Evolutionary conservation across 2,888 invertebrate genomes (phyloP), one percentile per base, ranked within the genome.

Genomic region (Tetranychus piercei): DNA sequence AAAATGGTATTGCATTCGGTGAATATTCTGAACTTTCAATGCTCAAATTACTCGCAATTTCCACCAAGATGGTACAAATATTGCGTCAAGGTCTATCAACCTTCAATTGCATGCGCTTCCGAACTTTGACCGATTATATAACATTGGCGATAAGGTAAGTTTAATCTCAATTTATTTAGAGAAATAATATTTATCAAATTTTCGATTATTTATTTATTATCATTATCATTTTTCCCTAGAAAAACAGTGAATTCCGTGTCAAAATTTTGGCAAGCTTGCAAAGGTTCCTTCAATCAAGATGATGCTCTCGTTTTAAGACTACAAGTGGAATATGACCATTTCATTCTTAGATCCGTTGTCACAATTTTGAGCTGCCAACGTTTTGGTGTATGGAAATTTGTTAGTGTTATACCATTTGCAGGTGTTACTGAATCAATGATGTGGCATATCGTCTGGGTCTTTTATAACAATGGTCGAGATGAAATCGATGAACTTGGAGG

Each of bases 251-350:
- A 34, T n/a, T 73, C 70, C n/a, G 75, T 77, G 8, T 75, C 75
- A 22, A 66, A 74, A 15, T 71, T 73, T 15, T 77, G 77, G 77
- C 44, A 55, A n/a, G 72, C 45, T 44, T 76, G 76, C 45, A 77
- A 77, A 71, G 69, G 70, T 20, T 44, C 72, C 44, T 65, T 34
- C 6, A 74, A 44, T 6, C 64, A 73, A n/a, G 77, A 77, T 69
- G 64, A 76, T 44, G 75, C 77, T n/a, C 55, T 77, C 23, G 44
- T 77, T 43, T 34, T 77, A 22, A 73, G 77, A 44, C 45, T 77
- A 55, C 76, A 77, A 74, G 77, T 77, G 22, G 77, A 77, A 73
- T 77, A 77, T 69, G 77, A 77, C 43, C 74, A 75, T 73, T 77
- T 77, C 45, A 77, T 77, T 66, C 72, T 77, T 55, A 45, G 77